Base-by-base conservation (phyloP, 2,888 invertebrate genomes). In the Lepidocyrtinus sp. region DNA sequence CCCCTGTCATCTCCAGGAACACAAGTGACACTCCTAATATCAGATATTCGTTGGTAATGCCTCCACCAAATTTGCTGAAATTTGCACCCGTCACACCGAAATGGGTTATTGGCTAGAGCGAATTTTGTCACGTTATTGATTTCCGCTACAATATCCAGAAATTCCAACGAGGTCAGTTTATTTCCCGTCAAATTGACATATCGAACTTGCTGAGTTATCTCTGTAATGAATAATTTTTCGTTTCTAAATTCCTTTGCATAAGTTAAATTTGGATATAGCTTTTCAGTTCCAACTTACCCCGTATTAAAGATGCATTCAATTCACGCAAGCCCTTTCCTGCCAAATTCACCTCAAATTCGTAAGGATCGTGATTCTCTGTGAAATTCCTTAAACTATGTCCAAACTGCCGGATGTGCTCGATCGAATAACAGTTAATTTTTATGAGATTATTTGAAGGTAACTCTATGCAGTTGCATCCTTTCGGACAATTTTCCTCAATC, bases 21-120 rank as follows among this genome's bases (percentile, higher is more conserved):
- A 69, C 86, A 85, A 1, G 85, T 84, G 1, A 86, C 76, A 55
- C 81, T 82, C n/a, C 76, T 61, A 27, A 84, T 83, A 26, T 87
- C 86, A 7, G 73, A 64, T 55, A 87, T 83, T 27, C 82, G 45
- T 9, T 75, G 75, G 46, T 84, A 84, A 36, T 83, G 75, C 25
- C 81, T 77, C 76, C 85, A 76, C 75, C 84, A 81, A 24, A 79
- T 68, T 50, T 82, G 78, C 17, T 84, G 86, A 25, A 86, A 86
- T 36, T 82, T 65, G 63, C 86, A 86, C 12, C 83, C 86, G 26
- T 84, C 76, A 50, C 86, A 86, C 5, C 70, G 65, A 24, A 86
- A 86, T 12, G 76, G 82, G 55, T 86, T 86, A 17, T 82, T 77
- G 19, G 83, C 69, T 24, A 83, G 25, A 0, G 81, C 78, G 73